Evolutionary conservation across 2,113 vertebrate species (phyloP), one percentile per base, ranked within the genome.

Genomic region (Corythaixoides concolor): DNA sequence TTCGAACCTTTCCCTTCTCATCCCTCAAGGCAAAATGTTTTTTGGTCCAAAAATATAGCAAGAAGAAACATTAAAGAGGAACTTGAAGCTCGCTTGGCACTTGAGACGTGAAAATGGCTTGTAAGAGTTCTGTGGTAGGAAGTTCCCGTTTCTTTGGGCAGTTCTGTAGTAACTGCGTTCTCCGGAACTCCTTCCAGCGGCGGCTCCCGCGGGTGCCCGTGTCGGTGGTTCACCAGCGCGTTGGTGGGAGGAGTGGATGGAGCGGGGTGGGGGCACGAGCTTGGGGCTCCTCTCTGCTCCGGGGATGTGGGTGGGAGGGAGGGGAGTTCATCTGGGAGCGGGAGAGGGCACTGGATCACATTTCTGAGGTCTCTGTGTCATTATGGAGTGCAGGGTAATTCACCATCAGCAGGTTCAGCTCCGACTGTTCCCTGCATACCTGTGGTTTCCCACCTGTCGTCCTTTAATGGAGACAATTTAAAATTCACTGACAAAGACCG

Each of bases 51-150:
- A 93, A 88, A 24, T 23, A 55, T 0, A 6, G 35, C 78, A 35
- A 77, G 76, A 37, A 90, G 89, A 92, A 92, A 14, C 32, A 2
- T 19, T 62, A 86, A 95, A 93, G 96, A 59, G 96, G 90, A 97
- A 95, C 88, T 83, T 18, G 50, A 16, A 74, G 91, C 41, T 53
- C 9, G 49, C 72, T 6, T 39, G 41, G 70, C 5, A 15, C 58
- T 45, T 45, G 35, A 87, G 86, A 77, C 43, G 12, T 35, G 24
- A 26, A 90, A 81, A 52, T 39, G 56, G 23, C 52, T 87, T 58
- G 75, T 60, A 37, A 26, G 80, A 33, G 80, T 87, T 60, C 64
- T 0, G 5, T 50, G 24, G 72, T 3, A 12, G 5, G 7, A 26
- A 76, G 93, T 95, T 96, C 95, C 78, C 41, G 0, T 91, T 97